Percentiles rank a stretch among this genome's conserved stretches.
Conservation (phyloP, 2,888 invertebrate genomes). For the Pyralis farinalis region DNA sequence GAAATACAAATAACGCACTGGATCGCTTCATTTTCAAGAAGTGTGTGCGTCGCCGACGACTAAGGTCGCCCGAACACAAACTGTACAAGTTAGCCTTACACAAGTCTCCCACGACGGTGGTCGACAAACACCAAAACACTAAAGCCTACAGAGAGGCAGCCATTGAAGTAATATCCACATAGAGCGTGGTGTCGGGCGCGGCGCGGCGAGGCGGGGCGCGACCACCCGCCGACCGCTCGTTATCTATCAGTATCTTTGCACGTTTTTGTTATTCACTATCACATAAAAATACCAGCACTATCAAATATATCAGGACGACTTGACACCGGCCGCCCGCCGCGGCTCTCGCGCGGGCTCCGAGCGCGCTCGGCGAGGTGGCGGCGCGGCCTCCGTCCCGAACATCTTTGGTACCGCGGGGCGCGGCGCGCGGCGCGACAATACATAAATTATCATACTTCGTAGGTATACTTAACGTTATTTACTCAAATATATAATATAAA, state of each 20-base stretch:
- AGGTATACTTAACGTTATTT: constrained; percentile 38
- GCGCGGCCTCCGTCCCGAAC: constrained; percentile 6
- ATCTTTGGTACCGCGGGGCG: constrained; percentile 17
- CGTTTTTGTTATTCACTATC: constrained; percentile 7
- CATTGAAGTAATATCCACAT: too few species aligned
- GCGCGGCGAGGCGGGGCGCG: not conserved
- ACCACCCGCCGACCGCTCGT: not conserved
- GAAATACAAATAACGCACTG: too few species aligned
- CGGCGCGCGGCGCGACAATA: constrained; percentile 1
- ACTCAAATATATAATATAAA: constrained; percentile 36
- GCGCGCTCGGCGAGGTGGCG: not conserved
- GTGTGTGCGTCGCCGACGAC: too few species aligned
- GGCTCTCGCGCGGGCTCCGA: not conserved
- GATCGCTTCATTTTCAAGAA: too few species aligned
- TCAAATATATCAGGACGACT: constrained; percentile 1
- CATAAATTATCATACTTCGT: constrained; percentile 11
- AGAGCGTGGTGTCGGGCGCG: too few species aligned
- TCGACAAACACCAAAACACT: too few species aligned
- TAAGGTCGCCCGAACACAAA: too few species aligned
- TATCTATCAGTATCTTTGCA: constrained; percentile 10
- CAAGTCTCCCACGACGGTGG: too few species aligned
- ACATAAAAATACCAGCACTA: constrained; percentile 10
- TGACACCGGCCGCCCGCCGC: too few species aligned
- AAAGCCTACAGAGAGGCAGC: too few species aligned
- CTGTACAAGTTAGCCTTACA: too few species aligned